Conservation (phyloP, 2,888 invertebrate species). For the Leptogaster cylindrica region DNA sequence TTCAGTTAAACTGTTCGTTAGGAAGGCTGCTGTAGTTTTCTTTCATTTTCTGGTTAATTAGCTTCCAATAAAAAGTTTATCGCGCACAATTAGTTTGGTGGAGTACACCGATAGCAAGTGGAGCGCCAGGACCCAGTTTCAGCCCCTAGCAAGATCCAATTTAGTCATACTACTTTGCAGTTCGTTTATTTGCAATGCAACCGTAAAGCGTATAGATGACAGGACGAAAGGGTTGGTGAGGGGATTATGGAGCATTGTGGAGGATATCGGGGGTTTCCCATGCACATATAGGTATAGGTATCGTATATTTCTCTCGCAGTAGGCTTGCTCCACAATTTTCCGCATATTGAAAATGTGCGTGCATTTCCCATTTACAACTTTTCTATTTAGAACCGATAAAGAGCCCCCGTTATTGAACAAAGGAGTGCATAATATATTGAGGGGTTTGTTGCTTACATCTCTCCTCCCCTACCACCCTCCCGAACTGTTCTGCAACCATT, state of each 20-base stretch:
- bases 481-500: too few relatives aligned
- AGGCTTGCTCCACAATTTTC: slow-evolving; percentile 30
- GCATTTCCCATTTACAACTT: slow-evolving; percentile 40
- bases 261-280: too few relatives aligned
- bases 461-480: too few relatives aligned
- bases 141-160: slow-evolving; percentile 35
- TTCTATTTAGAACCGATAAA: slow-evolving; percentile 46
- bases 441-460: slow-evolving; percentile 31
- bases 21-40: slow-evolving; percentile 40
- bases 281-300: too few relatives aligned
- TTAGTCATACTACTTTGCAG: slow-evolving; percentile 39
- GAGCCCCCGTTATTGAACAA: slow-evolving; percentile 44
- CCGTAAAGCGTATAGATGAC: slow-evolving; percentile 40
- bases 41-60: slow-evolving; percentile 47
- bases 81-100: slow-evolving; percentile 44
- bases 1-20: too few relatives aligned
- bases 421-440: slow-evolving; percentile 39
- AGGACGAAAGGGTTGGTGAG: slow-evolving; percentile 14
- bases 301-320: slow-evolving; percentile 25
- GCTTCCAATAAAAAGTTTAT: slow-evolving; percentile 46
- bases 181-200: slow-evolving; percentile 44
- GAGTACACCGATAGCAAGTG: slow-evolving; percentile 16
- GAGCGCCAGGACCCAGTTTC: slow-evolving; percentile 34
- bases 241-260: too few relatives aligned
- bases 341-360: slow-evolving; percentile 39